These are phyloP conservation scores for Urocynchramus pylzowi DNA, from an alignment of 2,113 vertebrate species.

Conservation along the genomic window DNA sequence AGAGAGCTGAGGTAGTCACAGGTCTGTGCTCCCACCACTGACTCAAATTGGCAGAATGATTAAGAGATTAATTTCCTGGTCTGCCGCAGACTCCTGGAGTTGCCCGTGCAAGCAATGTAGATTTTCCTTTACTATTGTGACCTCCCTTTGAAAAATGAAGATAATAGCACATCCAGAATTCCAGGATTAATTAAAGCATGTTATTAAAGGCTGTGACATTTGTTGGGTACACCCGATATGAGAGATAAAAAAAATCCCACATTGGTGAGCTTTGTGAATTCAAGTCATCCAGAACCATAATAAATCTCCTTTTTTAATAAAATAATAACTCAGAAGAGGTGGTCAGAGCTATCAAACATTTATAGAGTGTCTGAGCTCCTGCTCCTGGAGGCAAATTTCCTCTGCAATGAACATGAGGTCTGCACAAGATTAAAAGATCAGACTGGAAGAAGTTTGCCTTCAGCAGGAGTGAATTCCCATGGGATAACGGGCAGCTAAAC, in stretches of 20 bases:
- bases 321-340: background rate
- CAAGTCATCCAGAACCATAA: background rate
- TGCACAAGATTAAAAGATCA: background rate
- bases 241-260: background rate
- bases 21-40: background rate
- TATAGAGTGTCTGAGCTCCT: background rate
- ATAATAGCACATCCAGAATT: background rate
- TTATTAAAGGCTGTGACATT: constrained; percentile 23
- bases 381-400: background rate
- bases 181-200: constrained; percentile 19
- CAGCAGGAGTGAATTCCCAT: background rate
- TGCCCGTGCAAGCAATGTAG: background rate
- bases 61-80: constrained; percentile 22
- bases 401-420: background rate
- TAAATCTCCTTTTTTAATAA: background rate
- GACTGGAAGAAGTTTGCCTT: background rate
- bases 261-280: background rate
- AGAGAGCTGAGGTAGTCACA: background rate
- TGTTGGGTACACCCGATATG: background rate
- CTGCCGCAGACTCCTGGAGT: background rate
- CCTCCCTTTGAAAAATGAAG: constrained; percentile 1
- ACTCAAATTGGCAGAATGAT: background rate
- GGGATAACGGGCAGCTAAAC: background rate
- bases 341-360: background rate
- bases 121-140: background rate